Evolutionary conservation across 2,888 invertebrate genomes (phyloP).

Genomic region (Eilema sororculum): DNA sequence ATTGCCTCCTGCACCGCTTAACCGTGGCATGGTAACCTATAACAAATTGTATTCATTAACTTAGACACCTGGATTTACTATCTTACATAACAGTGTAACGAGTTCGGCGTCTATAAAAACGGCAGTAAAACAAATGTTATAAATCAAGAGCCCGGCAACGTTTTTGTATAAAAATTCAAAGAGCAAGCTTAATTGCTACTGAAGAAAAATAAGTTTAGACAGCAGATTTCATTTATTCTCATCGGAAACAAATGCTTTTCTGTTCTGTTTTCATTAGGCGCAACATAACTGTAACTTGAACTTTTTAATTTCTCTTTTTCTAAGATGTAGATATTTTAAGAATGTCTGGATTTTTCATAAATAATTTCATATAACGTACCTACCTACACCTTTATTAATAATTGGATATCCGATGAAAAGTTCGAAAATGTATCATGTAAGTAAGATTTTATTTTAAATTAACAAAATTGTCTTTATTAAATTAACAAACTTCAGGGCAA

Average conservation of each 20-base stretch:
- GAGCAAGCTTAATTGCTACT: constrained; percentile 57
- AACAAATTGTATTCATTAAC: constrained; percentile 56
- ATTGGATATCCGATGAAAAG: background rate
- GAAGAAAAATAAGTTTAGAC: constrained; percentile 55
- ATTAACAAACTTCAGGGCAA: too few relatives aligned
- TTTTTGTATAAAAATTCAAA: constrained; percentile 29
- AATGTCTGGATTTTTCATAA: background rate
- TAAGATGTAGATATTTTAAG: background rate
- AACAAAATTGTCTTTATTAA: too few relatives aligned
- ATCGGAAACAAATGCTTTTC: constrained; percentile 40
- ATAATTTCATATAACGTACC: background rate
- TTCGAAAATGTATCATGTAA: background rate
- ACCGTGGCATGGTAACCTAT: constrained; percentile 91
- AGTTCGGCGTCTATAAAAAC: constrained; percentile 1
- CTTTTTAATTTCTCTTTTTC: background rate
- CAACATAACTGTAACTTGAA: background rate
- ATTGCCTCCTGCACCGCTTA: constrained; percentile 78
- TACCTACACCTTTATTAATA: background rate
- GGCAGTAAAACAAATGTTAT: constrained; percentile 9
- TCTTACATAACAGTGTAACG: background rate
- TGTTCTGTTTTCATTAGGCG: constrained; percentile 22
- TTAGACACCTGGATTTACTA: background rate
- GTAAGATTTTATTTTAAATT: background rate
- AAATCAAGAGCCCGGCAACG: constrained; percentile 18
- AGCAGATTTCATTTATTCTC: constrained; percentile 52